Base-by-base conservation (phyloP, 2,888 invertebrate genomes). In the Creontiades dilutus region DNA sequence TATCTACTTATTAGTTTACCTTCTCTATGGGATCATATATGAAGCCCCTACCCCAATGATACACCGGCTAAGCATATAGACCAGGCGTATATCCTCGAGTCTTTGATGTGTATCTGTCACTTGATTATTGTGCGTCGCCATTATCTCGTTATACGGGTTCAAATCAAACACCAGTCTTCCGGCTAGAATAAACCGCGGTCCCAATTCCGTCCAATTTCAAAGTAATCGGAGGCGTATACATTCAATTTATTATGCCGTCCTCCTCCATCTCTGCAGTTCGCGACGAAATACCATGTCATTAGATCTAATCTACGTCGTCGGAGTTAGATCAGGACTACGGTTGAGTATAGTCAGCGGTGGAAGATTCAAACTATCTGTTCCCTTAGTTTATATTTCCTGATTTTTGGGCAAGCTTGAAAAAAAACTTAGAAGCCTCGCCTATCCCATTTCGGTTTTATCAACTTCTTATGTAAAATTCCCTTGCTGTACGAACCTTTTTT, bases 1-100 rank as follows among this genome's bases (percentile, higher is more conserved):
- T 78, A 78, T 78, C 37, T 46, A 46, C 78, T 78, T 78, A 78
- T 78, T 78, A 78, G 47, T 78, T 78, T 46, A n/a, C 78, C 78
- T 46, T 68, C 68, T 68, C 68, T 68, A 68, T 23, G 68, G 27
- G 68, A 68, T 68, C 68, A 68, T 68, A 37, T 37, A 68, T 68
- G 68, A 68, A 68, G 27, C 68, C 68, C 19, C 68, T 1, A 68
- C 68, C 68, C 19, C 68, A 68, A 68, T 68, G 23, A 19, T 13
- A 68, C n/a, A 23, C 68, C 23, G 68, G 13, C 23, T 23, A 23
- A 68, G 68, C 68, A 68, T 68, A 68, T 68, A 68, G 68, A 68
- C 68, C 68, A 7, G 68, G 68, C 19, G 68, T 68, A 23, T 27
- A 68, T 19, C 68, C 68, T 27, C 78, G 47, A 78, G 78, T 37